phyloP scores from a whole-genome alignment of 2,888 invertebrate species.

The Pammene fasciana region DNA sequence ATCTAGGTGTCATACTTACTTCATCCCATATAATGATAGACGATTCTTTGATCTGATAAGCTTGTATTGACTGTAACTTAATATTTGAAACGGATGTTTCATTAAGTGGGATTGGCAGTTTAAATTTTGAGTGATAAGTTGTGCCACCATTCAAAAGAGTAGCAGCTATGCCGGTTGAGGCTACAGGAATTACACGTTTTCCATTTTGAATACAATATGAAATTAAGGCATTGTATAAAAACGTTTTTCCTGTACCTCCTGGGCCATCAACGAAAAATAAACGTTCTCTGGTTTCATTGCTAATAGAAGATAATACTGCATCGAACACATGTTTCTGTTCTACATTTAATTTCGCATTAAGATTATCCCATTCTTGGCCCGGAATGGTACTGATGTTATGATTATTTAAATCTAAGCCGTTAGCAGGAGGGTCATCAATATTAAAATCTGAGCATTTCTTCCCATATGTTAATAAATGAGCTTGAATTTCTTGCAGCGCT shows the following conservation, averaged over 20 bases:
- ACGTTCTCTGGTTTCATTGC: neutral
- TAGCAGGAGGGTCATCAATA: slow-evolving; percentile 9
- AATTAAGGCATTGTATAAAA: slow-evolving; percentile 6
- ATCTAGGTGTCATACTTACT: neutral
- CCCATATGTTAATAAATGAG: slow-evolving; percentile 5
- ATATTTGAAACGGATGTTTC: slow-evolving; percentile 10
- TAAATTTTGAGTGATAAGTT: slow-evolving; percentile 11
- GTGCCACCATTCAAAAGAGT: slow-evolving; percentile 4
- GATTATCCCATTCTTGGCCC: neutral
- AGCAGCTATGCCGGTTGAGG: slow-evolving; percentile 6
- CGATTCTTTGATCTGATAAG: neutral
- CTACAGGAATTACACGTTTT: neutral
- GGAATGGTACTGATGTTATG: neutral
- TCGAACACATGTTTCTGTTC: slow-evolving; percentile 10
- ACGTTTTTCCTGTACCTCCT: slow-evolving; percentile 1
- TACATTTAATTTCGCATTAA: slow-evolving; percentile 6
- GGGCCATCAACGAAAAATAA: slow-evolving; percentile 7
- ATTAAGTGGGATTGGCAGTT: slow-evolving; percentile 3
- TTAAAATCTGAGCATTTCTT: slow-evolving; percentile 16
- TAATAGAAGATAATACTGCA: neutral
- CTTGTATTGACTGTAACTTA: neutral
- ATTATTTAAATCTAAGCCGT: slow-evolving; percentile 3
- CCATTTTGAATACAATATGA: neutral
- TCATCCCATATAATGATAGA: slow-evolving; percentile 8
- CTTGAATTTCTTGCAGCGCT: slow-evolving; percentile 5